Conservation (phyloP, 2,888 invertebrate species). For the Drosophila pseudotalamancana region DNA sequence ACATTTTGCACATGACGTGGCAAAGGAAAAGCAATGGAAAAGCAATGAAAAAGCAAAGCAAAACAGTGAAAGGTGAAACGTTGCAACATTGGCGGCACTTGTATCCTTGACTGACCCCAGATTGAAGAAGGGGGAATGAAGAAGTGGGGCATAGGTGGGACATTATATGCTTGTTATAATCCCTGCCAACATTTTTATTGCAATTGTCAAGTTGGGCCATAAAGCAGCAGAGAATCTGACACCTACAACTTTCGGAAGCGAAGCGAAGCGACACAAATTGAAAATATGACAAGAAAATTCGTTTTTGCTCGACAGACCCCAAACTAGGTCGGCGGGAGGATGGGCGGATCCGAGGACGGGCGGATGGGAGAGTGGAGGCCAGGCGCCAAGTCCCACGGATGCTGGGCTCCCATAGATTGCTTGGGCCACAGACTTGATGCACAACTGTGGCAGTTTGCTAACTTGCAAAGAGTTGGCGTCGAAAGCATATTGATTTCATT, state of each 20-base stretch:
- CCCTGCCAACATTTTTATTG: conserved; percentile 81
- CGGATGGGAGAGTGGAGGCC: too few species aligned
- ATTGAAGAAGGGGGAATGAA: neutral
- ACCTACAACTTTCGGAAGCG: conserved; percentile 58
- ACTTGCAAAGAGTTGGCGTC: conserved; percentile 71
- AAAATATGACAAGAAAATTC: conserved; percentile 81
- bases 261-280: conserved; percentile 76
- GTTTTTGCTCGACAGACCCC: conserved; percentile 58
- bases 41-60: conserved; percentile 40
- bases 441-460: conserved; percentile 66
- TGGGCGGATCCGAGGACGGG: too few species aligned
- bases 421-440: conserved; percentile 41
- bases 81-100: conserved; percentile 51
- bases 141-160: conserved; percentile 2
- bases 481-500: conserved; percentile 78
- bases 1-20: conserved; percentile 75
- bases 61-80: conserved; percentile 64
- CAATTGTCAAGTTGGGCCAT: conserved; percentile 79
- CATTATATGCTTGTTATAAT: conserved; percentile 80
- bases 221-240: conserved; percentile 71
- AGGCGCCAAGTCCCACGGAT: neutral
- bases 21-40: conserved; percentile 47
- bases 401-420: neutral
- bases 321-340: conserved; percentile 76
- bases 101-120: conserved; percentile 63